These are phyloP conservation scores for Zaprionus nigranus DNA, from an alignment of 1,140 invertebrate genomes.

Conservation along the genomic window DNA sequence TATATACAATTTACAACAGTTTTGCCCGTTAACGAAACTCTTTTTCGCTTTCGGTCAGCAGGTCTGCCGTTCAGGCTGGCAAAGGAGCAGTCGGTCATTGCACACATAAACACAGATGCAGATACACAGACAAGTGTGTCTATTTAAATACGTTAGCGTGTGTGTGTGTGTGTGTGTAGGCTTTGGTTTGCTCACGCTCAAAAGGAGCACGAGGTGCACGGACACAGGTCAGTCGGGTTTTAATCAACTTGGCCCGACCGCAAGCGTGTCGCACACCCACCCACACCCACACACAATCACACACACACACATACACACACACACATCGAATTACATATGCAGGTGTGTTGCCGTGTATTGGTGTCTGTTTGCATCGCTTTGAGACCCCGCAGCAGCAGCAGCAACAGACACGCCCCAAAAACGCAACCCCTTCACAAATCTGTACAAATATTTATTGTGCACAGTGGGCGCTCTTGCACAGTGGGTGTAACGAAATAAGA, in stretches of 20 bases:
- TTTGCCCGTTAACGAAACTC: not conserved
- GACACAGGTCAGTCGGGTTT: slow-evolving; percentile 13
- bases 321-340: slow-evolving; percentile 15
- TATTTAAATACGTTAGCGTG: not conserved
- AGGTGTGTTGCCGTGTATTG: not conserved
- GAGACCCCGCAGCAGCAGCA: slow-evolving; percentile 22
- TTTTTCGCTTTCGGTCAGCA: not conserved
- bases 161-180: not conserved
- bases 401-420: slow-evolving; percentile 25
- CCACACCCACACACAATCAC: slow-evolving; percentile 22
- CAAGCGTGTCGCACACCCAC: slow-evolving; percentile 29
- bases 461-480: slow-evolving; percentile 20
- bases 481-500: not conserved
- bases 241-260: slow-evolving; percentile 47
- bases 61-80: not conserved
- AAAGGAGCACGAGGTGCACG: not conserved
- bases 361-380: slow-evolving; percentile 10
- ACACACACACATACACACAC: slow-evolving; percentile 22
- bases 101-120: not conserved
- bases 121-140: not conserved
- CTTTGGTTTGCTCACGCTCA: not conserved
- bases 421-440: slow-evolving; percentile 46
- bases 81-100: not conserved
- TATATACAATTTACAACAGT: not conserved
- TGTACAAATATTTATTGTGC: slow-evolving; percentile 57